Evolutionary conservation across 2,113 vertebrate genomes (phyloP).

Genomic region (Nerophis ophidion): DNA sequence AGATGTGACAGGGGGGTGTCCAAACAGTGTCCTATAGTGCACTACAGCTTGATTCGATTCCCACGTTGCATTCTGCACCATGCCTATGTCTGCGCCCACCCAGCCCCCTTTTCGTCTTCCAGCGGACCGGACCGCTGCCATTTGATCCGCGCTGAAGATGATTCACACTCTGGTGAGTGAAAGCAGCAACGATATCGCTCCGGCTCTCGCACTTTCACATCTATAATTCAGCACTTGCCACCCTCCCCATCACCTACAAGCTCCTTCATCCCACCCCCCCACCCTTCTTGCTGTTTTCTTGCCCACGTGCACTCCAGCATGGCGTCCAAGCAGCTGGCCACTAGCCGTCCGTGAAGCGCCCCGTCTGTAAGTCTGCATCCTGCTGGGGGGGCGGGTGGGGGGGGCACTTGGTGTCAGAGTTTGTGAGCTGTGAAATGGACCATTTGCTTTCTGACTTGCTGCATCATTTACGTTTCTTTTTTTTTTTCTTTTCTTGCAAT

Average conservation of each 20-base stretch:
- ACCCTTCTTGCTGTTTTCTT: slow-evolving; percentile 25
- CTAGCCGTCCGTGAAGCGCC: slow-evolving; percentile 24
- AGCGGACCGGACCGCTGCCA: slow-evolving; percentile 49
- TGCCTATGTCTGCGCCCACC: slow-evolving; percentile 11
- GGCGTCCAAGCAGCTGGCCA: slow-evolving; percentile 36
- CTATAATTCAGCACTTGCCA: slow-evolving; percentile 56
- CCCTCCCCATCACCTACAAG: slow-evolving; percentile 22
- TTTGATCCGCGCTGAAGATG: slow-evolving; percentile 63
- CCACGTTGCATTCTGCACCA: slow-evolving; percentile 2
- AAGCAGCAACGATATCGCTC: slow-evolving; percentile 47
- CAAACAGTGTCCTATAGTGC: not conserved
- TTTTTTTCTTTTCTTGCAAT: slow-evolving; percentile 2
- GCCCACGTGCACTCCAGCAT: slow-evolving; percentile 25
- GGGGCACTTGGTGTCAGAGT: slow-evolving; percentile 14
- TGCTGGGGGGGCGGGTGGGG: slow-evolving; percentile 15
- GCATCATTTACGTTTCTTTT: slow-evolving; percentile 19
- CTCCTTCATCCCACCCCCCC: not conserved
- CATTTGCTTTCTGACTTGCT: slow-evolving; percentile 21
- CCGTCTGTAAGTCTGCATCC: slow-evolving; percentile 32
- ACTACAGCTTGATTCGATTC: not conserved
- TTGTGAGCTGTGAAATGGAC: slow-evolving; percentile 26
- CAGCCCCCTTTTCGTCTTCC: slow-evolving; percentile 40
- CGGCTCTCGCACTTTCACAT: slow-evolving; percentile 40
- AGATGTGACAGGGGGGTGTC: slow-evolving; percentile 4
- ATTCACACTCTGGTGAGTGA: slow-evolving; percentile 60